Percentiles rank a stretch among this genome's conserved stretches.
Conservation (phyloP, 2,888 invertebrate species). For the Dasysyrphus tricinctus region DNA sequence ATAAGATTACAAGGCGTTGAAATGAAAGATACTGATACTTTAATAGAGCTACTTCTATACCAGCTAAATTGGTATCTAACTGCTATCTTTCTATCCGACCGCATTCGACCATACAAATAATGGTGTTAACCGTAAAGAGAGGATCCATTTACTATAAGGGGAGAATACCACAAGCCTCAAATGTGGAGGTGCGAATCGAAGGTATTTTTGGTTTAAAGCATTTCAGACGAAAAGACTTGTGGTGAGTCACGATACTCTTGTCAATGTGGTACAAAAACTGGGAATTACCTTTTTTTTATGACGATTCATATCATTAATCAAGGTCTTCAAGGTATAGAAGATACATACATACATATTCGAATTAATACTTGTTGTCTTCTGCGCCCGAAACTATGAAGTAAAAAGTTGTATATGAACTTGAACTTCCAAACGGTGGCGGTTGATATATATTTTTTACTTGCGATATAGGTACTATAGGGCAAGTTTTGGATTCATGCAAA, state of each 20-base stretch:
- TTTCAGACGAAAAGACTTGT: conserved; percentile 6
- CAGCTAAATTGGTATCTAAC: neutral
- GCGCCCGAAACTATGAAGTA: conserved; percentile 17
- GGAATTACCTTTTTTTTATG: conserved; percentile 21
- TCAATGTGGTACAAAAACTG: conserved; percentile 11
- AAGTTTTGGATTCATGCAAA: no score
- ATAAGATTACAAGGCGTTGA: conserved; percentile 69
- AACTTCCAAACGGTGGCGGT: no score
- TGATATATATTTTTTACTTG: no score
- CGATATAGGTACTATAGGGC: no score
- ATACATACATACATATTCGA: neutral
- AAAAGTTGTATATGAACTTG: neutral
- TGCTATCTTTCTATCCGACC: conserved; percentile 22
- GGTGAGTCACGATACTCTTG: conserved; percentile 15
- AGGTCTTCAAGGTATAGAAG: neutral
- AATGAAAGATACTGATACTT: conserved; percentile 56
- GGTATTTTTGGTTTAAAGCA: conserved; percentile 5
- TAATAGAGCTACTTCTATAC: conserved; percentile 1
- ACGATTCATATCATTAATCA: neutral
- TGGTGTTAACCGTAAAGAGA: conserved; percentile 46
- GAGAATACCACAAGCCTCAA: conserved; percentile 1
- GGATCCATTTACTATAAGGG: conserved; percentile 51
- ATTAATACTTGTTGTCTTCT: neutral
- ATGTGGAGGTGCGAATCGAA: neutral
- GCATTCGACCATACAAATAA: conserved; percentile 47